These are phyloP conservation scores for Darevskia mixta DNA, from an alignment of 2,797 vertebrate genomes.

Conservation along the genomic window DNA sequence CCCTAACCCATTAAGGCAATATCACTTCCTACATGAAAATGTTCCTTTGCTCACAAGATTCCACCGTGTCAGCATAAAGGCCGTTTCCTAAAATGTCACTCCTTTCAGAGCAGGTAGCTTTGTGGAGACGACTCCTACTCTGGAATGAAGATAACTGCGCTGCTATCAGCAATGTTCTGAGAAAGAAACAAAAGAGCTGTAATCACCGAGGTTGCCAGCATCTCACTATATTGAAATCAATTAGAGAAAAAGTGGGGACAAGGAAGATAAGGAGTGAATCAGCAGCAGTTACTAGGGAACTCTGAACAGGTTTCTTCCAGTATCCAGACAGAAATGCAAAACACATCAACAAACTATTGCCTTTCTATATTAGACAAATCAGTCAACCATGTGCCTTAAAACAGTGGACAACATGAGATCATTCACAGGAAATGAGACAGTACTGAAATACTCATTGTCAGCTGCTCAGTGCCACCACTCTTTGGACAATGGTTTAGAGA, in stretches of 20 bases:
- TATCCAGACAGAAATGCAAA: constrained; percentile 19
- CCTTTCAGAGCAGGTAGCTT: constrained; percentile 12
- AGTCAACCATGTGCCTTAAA: background rate
- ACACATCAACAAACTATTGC: background rate
- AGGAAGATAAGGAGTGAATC: constrained; percentile 10
- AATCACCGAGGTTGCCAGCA: background rate
- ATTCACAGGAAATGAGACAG: background rate
- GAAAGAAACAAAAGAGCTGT: background rate
- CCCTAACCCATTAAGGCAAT: background rate
- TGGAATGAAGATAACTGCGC: background rate
- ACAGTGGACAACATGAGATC: background rate
- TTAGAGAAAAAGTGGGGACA: constrained; percentile 21
- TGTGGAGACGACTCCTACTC: constrained; percentile 5
- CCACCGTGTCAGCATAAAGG: background rate
- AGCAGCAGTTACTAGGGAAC: background rate
- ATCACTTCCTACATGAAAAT: background rate
- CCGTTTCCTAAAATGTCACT: background rate
- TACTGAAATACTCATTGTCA: background rate
- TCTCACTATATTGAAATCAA: background rate
- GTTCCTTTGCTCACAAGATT: background rate
- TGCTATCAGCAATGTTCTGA: background rate
- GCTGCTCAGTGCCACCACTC: background rate
- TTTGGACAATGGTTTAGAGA: background rate
- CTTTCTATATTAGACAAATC: background rate
- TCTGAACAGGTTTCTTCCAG: background rate